phyloP scores from a whole-genome alignment of 2,113 vertebrate species.

The Varanus salvator region DNA sequence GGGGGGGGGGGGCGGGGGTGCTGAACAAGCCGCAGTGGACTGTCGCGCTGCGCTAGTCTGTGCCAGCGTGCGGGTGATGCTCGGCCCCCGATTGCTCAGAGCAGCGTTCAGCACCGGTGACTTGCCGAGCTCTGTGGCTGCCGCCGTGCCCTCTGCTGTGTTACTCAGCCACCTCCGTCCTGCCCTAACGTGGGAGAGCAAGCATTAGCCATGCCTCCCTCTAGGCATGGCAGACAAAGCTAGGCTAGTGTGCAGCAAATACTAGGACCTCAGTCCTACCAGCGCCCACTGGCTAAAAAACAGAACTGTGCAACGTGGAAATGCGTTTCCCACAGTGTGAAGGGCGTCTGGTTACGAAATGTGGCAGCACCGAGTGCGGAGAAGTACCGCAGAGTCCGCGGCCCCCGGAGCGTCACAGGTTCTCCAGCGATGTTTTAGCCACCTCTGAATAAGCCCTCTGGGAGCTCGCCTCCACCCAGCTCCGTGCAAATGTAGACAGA shows the following conservation, averaged over 20 bases:
- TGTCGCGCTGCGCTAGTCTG: neutral
- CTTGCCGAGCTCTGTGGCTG: neutral
- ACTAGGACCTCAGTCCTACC: neutral
- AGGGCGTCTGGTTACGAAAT: neutral
- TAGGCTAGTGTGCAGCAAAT: neutral
- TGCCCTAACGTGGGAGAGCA: neutral
- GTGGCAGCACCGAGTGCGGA: neutral
- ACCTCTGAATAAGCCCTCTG: neutral
- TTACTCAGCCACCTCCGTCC: neutral
- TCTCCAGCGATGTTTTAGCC: neutral
- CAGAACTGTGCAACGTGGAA: neutral
- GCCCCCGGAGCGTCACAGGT: neutral
- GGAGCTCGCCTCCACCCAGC: neutral
- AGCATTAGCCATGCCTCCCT: neutral
- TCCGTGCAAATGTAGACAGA: neutral
- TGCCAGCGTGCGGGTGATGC: neutral
- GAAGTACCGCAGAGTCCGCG: no score
- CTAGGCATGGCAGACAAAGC: neutral
- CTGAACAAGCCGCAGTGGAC: no score
- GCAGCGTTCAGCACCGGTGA: no score
- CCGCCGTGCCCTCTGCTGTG: neutral
- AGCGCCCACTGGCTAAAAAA: neutral
- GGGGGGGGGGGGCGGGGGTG: no score
- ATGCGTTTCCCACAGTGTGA: neutral
- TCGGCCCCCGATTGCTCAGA: neutral